Evolutionary conservation across 92 coral and sea anemone species (phyloP), one percentile per base, ranked within the genome.

Genomic region (Epizoanthus rinbou): DNA sequence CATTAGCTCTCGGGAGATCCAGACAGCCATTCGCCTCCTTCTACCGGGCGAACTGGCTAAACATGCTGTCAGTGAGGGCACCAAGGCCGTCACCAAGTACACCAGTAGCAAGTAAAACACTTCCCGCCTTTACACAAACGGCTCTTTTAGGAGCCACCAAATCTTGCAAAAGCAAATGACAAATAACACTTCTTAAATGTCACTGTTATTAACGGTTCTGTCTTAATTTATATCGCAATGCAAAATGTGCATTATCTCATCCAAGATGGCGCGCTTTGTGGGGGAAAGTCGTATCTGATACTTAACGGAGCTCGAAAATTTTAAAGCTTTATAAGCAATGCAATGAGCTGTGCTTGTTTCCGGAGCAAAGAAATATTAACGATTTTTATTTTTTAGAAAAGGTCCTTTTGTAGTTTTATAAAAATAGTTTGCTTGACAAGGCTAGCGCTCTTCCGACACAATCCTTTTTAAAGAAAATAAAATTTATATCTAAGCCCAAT

Each of bases 391-490:
- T 64, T 64, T 64, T 64, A 64, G 70, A 64, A 64, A 64, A 64
- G 70, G 70, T 64, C 70, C 70, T 64, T 64, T 64, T 64, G 70
- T 64, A 64, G 70, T 64, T 64, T 64, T 64, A 64, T 64, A 64
- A 64, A 64, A 64, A 64, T 64, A 64, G 70, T 64, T 64, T 64
- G 70, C 70, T 64, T 64, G 70, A 64, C 70, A 64, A 64, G 70
- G 70, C 70, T 64, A 64, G 70, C 70, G 70, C 70, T 64, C 70
- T 64, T 64, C 70, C 70, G 70, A 64, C 70, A 64, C 70, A 64
- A 64, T 65, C 71, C 43, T 65, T 25, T 24, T 65, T 24, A 65
- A 24, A 65, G 71, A 65, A 24, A 65, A 65, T 65, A 65, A 65
- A 65, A 65, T 65, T 65, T 24, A 65, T 65, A 25, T 65, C 43